Conservation (phyloP, 2,113 vertebrate species). For the Scomber colias region DNA sequence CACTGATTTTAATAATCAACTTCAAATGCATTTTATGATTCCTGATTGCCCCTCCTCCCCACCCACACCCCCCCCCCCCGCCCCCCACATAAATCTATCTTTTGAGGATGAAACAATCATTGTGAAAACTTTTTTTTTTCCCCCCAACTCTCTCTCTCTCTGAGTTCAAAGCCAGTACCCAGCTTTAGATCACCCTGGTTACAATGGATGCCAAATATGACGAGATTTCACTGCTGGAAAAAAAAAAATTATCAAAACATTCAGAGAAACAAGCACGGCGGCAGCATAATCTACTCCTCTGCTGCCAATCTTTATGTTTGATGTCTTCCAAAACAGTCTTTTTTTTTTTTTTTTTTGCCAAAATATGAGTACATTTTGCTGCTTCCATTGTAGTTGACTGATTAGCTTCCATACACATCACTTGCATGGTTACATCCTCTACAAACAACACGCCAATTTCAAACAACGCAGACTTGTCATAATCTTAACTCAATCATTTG, state of each 20-base stretch:
- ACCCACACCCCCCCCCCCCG: no score
- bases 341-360: slow-evolving; percentile 5
- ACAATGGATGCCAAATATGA: slow-evolving; percentile 25
- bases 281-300: no score
- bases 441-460: no score
- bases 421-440: no score
- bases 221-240: slow-evolving; percentile 22
- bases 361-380: background rate
- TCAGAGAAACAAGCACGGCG: no score
- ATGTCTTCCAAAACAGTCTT: background rate
- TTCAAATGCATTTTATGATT: slow-evolving; percentile 5
- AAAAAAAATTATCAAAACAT: slow-evolving; percentile 8
- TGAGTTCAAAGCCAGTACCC: slow-evolving; percentile 23
- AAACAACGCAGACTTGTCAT: no score
- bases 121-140: slow-evolving; percentile 11
- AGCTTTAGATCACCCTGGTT: slow-evolving; percentile 29
- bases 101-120: slow-evolving; percentile 7
- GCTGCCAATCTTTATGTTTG: no score
- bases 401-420: no score
- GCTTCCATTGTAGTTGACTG: background rate
- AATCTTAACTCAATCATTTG: no score
- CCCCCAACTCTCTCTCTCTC: background rate
- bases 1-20: slow-evolving; percentile 15
- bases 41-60: background rate
- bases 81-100: background rate